A percentile compares a stretch with the other conserved stretches of the same genome.
Evolutionary conservation across 2,797 vertebrate genomes (phyloP).

Genomic region (Epinephelus coioides): DNA sequence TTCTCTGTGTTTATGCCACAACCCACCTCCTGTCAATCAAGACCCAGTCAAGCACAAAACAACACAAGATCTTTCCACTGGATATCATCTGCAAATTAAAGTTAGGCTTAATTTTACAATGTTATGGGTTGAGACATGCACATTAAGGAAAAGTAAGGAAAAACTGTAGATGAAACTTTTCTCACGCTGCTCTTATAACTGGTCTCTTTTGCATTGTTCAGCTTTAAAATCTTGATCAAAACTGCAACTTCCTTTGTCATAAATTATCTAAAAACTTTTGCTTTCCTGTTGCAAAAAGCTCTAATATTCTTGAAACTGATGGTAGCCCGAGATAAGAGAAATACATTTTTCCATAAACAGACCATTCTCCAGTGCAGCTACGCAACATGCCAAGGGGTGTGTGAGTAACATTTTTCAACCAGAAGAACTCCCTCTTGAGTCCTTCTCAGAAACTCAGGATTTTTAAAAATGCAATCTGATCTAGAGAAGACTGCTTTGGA

Average conservation of each 20-base stretch:
- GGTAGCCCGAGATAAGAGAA: background rate
- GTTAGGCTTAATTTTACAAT: background rate
- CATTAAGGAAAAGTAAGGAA: background rate
- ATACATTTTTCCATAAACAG: slow-evolving; percentile 4
- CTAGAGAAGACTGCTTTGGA: background rate
- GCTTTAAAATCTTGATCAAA: background rate
- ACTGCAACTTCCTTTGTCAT: background rate
- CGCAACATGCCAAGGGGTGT: background rate
- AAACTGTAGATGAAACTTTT: background rate
- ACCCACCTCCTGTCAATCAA: slow-evolving; percentile 16
- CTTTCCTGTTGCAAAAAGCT: background rate
- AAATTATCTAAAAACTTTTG: background rate
- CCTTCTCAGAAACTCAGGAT: slow-evolving; percentile 7
- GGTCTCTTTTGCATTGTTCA: background rate
- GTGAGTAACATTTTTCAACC: slow-evolving; percentile 21
- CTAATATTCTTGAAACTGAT: background rate
- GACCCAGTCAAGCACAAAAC: slow-evolving; percentile 1
- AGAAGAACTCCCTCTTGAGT: background rate
- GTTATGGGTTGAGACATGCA: too few species aligned
- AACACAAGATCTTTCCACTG: background rate
- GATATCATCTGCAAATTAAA: background rate
- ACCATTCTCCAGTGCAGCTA: background rate
- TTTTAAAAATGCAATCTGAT: slow-evolving; percentile 13
- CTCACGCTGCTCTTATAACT: background rate
- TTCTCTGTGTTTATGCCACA: slow-evolving; percentile 8